Evolutionary conservation across 2,113 vertebrate genomes (phyloP).

Genomic region (Peromyscus leucopus): DNA sequence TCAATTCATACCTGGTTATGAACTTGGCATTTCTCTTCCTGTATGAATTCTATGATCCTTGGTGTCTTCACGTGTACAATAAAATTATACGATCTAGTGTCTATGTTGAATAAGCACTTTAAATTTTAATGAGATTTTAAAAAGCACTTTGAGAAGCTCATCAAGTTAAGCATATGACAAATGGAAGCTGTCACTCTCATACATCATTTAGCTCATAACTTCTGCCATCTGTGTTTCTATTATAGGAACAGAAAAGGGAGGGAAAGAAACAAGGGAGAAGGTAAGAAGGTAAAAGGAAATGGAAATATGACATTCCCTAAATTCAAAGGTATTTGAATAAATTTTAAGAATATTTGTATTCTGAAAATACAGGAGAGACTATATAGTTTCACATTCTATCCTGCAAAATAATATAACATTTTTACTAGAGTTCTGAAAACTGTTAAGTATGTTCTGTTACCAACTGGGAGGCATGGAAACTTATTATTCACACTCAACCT

Average conservation of each 20-base stretch:
- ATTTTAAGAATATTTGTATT: conserved; percentile 13
- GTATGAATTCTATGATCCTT: background rate
- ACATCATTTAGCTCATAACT: background rate
- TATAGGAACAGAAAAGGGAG: background rate
- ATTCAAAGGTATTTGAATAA: background rate
- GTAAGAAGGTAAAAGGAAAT: background rate
- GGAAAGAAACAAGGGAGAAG: background rate
- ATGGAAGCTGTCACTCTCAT: background rate
- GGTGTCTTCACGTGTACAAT: background rate
- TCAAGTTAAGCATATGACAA: background rate
- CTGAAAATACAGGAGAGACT: background rate
- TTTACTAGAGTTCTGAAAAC: background rate
- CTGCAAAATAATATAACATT: background rate
- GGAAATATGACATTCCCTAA: background rate
- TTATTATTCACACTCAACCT: background rate
- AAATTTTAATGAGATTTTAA: background rate
- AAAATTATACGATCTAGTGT: background rate
- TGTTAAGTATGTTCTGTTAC: background rate
- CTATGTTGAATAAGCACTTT: background rate
- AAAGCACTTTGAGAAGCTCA: background rate
- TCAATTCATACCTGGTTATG: background rate
- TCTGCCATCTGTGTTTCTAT: background rate
- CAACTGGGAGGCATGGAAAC: background rate
- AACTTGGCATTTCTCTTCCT: background rate
- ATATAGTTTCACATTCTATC: background rate